Evolutionary conservation across 2,797 vertebrate species (phyloP).

Genomic region (Cheirogaleus major): DNA sequence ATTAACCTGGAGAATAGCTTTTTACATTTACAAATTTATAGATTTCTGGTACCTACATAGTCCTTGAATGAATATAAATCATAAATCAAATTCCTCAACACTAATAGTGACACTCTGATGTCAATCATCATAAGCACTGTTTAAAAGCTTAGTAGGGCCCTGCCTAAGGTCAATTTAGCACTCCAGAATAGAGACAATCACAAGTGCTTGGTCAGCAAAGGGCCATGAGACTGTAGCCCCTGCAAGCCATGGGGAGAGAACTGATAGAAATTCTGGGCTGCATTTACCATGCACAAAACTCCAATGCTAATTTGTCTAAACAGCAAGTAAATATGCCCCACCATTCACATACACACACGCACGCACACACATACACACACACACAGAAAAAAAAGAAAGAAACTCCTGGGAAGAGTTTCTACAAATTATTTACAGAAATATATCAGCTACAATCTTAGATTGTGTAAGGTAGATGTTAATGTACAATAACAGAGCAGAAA

Average conservation of each 20-base stretch:
- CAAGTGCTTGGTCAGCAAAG: background rate
- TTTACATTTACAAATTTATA: background rate
- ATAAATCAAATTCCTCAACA: background rate
- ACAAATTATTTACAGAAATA: constrained; percentile 28
- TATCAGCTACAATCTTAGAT: background rate
- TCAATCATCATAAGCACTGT: background rate
- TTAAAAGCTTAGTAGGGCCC: background rate
- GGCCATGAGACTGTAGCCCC: rapidly evolving
- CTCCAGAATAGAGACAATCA: background rate
- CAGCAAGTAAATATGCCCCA: background rate
- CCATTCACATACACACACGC: background rate
- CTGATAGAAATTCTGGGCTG: background rate
- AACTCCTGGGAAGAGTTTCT: background rate
- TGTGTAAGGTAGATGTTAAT: constrained; percentile 33
- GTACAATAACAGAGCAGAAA: background rate
- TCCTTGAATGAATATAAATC: background rate
- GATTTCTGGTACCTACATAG: background rate
- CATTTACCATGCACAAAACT: background rate
- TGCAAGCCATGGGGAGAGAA: background rate
- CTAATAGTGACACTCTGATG: background rate
- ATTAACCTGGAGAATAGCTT: background rate
- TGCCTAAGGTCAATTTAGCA: background rate
- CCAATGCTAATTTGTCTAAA: background rate
- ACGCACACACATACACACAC: background rate
- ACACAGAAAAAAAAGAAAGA: background rate